phyloP scores from a whole-genome alignment of 2,797 vertebrate genomes.

The Anisognathus igniventris region DNA sequence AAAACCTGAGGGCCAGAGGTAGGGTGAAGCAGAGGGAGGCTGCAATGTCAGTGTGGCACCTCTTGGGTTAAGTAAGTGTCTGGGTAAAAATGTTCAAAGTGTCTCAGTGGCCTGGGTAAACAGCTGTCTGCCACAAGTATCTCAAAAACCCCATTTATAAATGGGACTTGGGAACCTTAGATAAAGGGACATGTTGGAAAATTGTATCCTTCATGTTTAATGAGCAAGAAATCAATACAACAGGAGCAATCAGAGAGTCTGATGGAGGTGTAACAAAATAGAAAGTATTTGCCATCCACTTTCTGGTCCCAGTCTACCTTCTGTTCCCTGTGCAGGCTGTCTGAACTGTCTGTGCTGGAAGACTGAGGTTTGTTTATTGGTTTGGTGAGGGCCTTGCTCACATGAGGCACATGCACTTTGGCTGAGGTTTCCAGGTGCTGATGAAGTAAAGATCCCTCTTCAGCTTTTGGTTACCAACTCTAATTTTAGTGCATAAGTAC shows the following conservation, averaged over 20 bases:
- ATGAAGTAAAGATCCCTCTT: neutral
- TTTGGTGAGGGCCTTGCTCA: neutral
- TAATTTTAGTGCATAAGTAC: neutral
- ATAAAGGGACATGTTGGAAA: neutral
- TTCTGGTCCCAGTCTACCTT: neutral
- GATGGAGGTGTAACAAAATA: neutral
- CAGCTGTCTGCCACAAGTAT: neutral
- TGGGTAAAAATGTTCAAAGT: neutral
- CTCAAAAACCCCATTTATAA: neutral
- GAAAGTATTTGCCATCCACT: neutral
- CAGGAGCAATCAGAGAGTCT: accelerated
- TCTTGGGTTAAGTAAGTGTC: neutral
- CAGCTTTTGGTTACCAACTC: neutral
- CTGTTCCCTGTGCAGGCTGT: neutral
- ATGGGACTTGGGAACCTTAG: neutral
- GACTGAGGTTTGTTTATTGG: neutral
- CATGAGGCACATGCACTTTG: neutral
- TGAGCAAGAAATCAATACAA: neutral
- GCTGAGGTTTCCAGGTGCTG: neutral
- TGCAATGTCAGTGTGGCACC: neutral
- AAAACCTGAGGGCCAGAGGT: neutral
- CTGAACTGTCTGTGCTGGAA: neutral
- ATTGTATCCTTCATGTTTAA: neutral
- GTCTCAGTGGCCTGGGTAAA: neutral
- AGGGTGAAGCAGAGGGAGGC: neutral